A percentile compares a stretch with the other conserved stretches of the same genome.
phyloP scores from a whole-genome alignment of 2,113 vertebrate species.

The Thymallus thymallus region DNA sequence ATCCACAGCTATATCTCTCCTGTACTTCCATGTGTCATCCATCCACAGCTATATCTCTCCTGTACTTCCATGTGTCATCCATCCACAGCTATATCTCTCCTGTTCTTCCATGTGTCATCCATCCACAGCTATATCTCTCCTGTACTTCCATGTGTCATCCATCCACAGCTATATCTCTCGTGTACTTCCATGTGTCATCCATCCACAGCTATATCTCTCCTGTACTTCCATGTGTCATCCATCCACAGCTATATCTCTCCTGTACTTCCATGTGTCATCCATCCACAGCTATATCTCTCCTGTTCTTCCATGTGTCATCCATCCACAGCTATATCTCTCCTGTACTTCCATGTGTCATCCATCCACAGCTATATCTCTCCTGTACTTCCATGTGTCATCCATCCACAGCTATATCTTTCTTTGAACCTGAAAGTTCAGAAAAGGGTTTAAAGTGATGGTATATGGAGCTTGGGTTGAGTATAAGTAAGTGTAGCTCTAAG shows the following conservation, averaged over 20 bases:
- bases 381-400: slow-evolving; percentile 9
- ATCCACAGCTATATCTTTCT: slow-evolving; percentile 33
- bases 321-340: slow-evolving; percentile 22
- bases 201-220: slow-evolving; percentile 1
- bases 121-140: slow-evolving; percentile 5
- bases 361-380: slow-evolving; percentile 35
- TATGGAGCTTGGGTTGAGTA: too few species aligned
- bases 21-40: slow-evolving; percentile 8
- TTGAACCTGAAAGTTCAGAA: neutral
- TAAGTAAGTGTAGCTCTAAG: neutral
- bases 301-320: slow-evolving; percentile 47
- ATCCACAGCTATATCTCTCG: slow-evolving; percentile 4
- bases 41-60: too few species aligned
- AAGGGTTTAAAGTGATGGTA: neutral
- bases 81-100: too few species aligned
- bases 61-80: slow-evolving; percentile 8
- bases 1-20: too few species aligned
- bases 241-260: too few species aligned
- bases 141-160: slow-evolving; percentile 52
- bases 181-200: slow-evolving; percentile 51
- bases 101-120: slow-evolving; percentile 17
- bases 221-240: too few species aligned
- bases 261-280: slow-evolving; percentile 21
- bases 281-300: slow-evolving; percentile 34
- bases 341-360: slow-evolving; percentile 46